A percentile compares a stretch with the other conserved stretches of the same genome.
These are phyloP conservation scores for Tachina lurida DNA, from an alignment of 2,888 invertebrate species.

Conservation along the genomic window DNA sequence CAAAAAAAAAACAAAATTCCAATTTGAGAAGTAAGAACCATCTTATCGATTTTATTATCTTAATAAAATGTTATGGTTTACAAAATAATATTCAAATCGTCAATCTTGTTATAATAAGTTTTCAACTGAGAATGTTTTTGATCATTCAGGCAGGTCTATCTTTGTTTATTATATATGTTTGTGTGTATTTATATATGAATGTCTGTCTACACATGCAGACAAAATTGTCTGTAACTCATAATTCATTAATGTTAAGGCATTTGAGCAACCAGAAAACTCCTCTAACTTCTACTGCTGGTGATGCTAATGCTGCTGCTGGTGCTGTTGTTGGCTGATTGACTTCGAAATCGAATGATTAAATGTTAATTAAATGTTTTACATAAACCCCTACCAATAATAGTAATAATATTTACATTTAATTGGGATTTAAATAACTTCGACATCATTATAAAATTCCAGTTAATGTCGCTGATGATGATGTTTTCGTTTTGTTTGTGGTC, in stretches of 20 bases:
- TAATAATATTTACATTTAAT: constrained; percentile 69
- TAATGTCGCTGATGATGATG: neutral
- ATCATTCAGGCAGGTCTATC: constrained; percentile 1
- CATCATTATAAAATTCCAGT: constrained; percentile 60
- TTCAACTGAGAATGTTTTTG: too few species aligned
- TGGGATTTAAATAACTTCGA: constrained; percentile 69
- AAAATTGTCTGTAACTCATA: constrained; percentile 67
- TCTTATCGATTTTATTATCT: constrained; percentile 82
- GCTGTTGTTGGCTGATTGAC: constrained; percentile 51
- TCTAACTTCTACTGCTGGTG: constrained; percentile 7
- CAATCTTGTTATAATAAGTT: constrained; percentile 64
- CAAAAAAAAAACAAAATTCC: neutral
- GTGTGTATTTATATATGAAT: neutral
- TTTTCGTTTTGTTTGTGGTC: constrained; percentile 27
- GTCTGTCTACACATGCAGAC: constrained; percentile 55
- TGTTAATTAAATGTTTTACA: constrained; percentile 71
- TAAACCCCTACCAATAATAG: constrained; percentile 59
- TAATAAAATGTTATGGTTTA: constrained; percentile 82
- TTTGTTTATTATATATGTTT: neutral
- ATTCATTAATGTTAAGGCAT: constrained; percentile 63
- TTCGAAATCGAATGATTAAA: constrained; percentile 65
- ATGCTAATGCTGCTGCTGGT: neutral
- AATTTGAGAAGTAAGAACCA: constrained; percentile 75
- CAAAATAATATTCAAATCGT: constrained; percentile 66
- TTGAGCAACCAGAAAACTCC: constrained; percentile 30